phyloP scores from a whole-genome alignment of 2,888 invertebrate genomes.

The Latrodectus hesperus region DNA sequence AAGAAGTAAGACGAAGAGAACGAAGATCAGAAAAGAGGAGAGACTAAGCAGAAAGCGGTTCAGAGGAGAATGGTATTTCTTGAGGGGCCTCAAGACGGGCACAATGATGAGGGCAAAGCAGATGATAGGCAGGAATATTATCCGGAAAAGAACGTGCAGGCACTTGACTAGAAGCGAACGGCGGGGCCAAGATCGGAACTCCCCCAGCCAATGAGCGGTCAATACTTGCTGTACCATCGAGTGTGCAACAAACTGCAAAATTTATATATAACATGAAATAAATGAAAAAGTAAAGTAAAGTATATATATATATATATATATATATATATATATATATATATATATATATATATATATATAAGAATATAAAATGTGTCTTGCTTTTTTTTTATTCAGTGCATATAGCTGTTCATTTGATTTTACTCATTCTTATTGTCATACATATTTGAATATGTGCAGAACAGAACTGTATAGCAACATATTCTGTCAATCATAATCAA shows the following conservation, averaged over 20 bases:
- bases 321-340: too few relatives aligned
- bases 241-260: slow-evolving; percentile 81
- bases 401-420: too few relatives aligned
- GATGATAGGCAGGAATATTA: slow-evolving; percentile 77
- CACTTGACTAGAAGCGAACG: slow-evolving; percentile 76
- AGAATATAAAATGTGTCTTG: too few relatives aligned
- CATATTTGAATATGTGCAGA: too few relatives aligned
- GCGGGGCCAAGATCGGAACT: slow-evolving; percentile 79
- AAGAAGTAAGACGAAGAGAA: slow-evolving; percentile 80
- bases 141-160: slow-evolving; percentile 74
- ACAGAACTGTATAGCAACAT: too few relatives aligned
- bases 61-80: slow-evolving; percentile 78
- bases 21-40: slow-evolving; percentile 82
- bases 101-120: slow-evolving; percentile 71
- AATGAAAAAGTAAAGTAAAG: too few relatives aligned
- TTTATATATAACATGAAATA: neutral
- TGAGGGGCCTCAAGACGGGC: slow-evolving; percentile 58
- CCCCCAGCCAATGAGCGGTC: slow-evolving; percentile 82
- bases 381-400: too few relatives aligned
- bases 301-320: too few relatives aligned
- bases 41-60: slow-evolving; percentile 84
- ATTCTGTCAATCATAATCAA: too few relatives aligned
- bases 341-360: too few relatives aligned
- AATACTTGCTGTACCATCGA: slow-evolving; percentile 83
- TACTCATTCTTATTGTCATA: too few relatives aligned